phyloP scores from a whole-genome alignment of 2,113 vertebrate genomes.

The Arenaria interpres region DNA sequence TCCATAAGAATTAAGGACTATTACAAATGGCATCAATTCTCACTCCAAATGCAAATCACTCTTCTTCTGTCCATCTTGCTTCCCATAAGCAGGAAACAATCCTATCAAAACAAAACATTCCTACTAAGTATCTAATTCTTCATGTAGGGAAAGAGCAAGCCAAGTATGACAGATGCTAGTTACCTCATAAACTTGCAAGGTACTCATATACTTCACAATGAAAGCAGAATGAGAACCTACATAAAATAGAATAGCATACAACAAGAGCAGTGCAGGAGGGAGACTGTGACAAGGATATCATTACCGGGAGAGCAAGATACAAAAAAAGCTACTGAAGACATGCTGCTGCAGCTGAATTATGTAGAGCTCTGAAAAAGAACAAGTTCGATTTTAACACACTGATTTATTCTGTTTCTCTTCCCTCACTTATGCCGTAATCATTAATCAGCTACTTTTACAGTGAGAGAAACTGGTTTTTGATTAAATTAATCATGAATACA shows the following conservation, averaged over 20 bases:
- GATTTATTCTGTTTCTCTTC: conserved; percentile 45
- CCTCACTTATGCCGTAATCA: conserved; percentile 20
- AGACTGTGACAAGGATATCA: not conserved
- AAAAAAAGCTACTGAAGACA: not conserved
- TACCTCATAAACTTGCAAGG: not conserved
- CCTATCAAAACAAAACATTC: not conserved
- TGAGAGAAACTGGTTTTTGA: conserved; percentile 13
- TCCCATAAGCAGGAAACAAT: not conserved
- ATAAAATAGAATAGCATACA: not conserved
- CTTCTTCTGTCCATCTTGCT: not conserved
- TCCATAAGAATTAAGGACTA: not conserved
- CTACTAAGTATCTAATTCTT: not conserved
- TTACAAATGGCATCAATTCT: not conserved
- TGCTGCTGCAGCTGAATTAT: conserved; percentile 31
- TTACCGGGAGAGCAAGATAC: not conserved
- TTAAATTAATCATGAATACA: conserved; percentile 59
- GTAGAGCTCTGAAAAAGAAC: not conserved
- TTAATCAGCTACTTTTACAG: conserved; percentile 49
- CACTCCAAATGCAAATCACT: not conserved
- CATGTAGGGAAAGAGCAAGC: not conserved
- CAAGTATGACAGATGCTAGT: not conserved
- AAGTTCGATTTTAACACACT: not conserved
- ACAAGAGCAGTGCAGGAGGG: not conserved
- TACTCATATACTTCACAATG: not conserved
- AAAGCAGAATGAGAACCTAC: not conserved